Base-by-base conservation (phyloP, 2,888 invertebrate genomes). In the Allophyes oxyacanthae region DNA sequence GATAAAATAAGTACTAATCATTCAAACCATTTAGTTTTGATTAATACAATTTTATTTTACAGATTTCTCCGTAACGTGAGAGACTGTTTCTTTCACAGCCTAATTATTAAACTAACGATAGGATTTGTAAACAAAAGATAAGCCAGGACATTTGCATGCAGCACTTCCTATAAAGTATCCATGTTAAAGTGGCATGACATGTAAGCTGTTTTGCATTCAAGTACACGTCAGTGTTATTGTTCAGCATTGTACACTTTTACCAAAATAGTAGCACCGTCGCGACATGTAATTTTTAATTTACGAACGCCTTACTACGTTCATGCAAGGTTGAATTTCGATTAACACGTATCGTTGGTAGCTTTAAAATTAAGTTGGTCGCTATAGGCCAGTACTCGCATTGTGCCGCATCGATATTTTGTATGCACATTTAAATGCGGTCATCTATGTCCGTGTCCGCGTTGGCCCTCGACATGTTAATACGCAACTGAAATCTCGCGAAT, bases 361-460 rank as follows among this genome's bases (percentile, higher is more conserved):
- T 72, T 60, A 75, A 62, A 55, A 41, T 48, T 61, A 71, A 52
- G 20, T 78, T 85, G 73, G 84, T 78, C 58, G 58, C 71, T 73
- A 80, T 85, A 87, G 83, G 85, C 85, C 72, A 82, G 85, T 84
- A 86, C 89, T 88, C 85, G 85, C 84, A 87, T 91, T 91, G 88
- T 90, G 82, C 77, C 72, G 86, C 86, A 87, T 90, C 86, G 90
- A 91, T 92, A 89, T 91, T 91, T 90, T 88, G 88, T 89, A 91
- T 91, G 92, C 90, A 91, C 91, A 91, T 92, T 92, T 90, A 91
- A 92, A 92, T 90, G 88, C 88, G 89, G 86, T 90, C 91, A 91
- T 89, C 85, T 89, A 84, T 83, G 89, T 83, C 82, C 69, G 77
- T 77, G 83, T 84, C 82, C 83, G 83, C 75, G 79, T 77, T 77